Conservation (phyloP, 2,797 vertebrate species). For the Oryzias sinensis region DNA sequence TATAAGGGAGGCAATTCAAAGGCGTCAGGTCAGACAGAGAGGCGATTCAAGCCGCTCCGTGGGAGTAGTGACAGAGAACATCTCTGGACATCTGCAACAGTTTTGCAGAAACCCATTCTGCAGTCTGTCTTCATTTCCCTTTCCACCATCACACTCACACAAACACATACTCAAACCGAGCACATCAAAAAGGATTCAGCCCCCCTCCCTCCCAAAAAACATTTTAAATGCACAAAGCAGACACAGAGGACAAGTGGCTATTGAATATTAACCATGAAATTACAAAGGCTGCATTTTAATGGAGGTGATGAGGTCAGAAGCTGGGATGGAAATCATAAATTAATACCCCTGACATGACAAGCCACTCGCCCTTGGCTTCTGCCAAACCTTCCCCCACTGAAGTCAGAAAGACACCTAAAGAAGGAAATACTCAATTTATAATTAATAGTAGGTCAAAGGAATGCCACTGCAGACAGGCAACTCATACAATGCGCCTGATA, state of each 20-base stretch:
- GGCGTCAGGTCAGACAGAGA: slow-evolving; percentile 57
- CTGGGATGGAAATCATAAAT: slow-evolving; percentile 85
- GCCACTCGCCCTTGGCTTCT: slow-evolving; percentile 72
- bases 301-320: slow-evolving; percentile 81
- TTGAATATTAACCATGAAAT: slow-evolving; percentile 88
- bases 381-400: slow-evolving; percentile 62
- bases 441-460: slow-evolving; percentile 79
- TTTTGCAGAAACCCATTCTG: slow-evolving; percentile 59
- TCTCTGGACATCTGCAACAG: slow-evolving; percentile 73
- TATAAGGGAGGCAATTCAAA: slow-evolving; percentile 32
- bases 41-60: slow-evolving; percentile 54
- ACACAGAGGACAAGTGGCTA: slow-evolving; percentile 80
- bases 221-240: slow-evolving; percentile 76
- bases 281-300: slow-evolving; percentile 86
- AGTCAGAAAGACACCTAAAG: slow-evolving; percentile 68
- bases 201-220: slow-evolving; percentile 49
- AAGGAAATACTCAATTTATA: slow-evolving; percentile 73
- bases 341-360: slow-evolving; percentile 82
- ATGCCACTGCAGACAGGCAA: slow-evolving; percentile 60
- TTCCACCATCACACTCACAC: slow-evolving; percentile 34
- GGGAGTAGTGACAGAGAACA: slow-evolving; percentile 52
- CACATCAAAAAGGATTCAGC: slow-evolving; percentile 60
- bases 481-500: slow-evolving; percentile 63
- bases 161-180: slow-evolving; percentile 43
- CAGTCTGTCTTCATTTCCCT: slow-evolving; percentile 45